phyloP scores from a whole-genome alignment of 2,888 invertebrate genomes.

The Argynnis bischoffii region DNA sequence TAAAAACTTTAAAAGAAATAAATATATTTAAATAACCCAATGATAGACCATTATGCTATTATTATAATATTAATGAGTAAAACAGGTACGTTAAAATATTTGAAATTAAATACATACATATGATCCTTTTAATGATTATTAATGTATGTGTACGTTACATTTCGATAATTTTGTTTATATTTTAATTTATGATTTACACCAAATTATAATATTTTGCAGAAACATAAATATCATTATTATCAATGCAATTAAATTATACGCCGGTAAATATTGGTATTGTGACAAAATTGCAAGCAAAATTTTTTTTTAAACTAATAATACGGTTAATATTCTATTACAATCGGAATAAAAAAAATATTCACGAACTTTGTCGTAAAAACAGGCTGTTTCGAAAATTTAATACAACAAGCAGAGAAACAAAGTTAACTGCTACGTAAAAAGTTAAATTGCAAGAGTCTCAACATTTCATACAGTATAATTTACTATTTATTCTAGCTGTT shows the following conservation, averaged over 20 bases:
- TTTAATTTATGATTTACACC: conserved; percentile 4
- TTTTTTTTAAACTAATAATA: neutral
- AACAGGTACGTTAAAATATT: conserved; percentile 4
- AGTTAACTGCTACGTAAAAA: conserved; percentile 61
- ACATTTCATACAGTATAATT: conserved; percentile 47
- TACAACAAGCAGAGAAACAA: conserved; percentile 59
- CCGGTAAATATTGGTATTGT: neutral
- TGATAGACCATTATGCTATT: no score
- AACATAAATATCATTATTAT: conserved; percentile 12
- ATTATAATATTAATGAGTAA: neutral
- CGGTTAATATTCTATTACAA: no score
- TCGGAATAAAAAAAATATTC: no score
- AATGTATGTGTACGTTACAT: conserved; percentile 9
- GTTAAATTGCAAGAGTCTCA: conserved; percentile 62
- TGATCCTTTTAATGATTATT: conserved; percentile 13
- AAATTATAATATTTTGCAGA: neutral
- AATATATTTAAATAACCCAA: no score
- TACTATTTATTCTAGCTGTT: no score
- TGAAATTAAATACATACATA: conserved; percentile 2
- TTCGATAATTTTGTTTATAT: conserved; percentile 1
- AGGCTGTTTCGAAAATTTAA: conserved; percentile 46
- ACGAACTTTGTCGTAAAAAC: no score
- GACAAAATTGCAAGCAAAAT: neutral
- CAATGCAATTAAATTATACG: conserved; percentile 9
- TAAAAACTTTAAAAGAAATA: no score